phyloP scores from a whole-genome alignment of 2,888 invertebrate genomes.

The Lamellibrachia satsuma region DNA sequence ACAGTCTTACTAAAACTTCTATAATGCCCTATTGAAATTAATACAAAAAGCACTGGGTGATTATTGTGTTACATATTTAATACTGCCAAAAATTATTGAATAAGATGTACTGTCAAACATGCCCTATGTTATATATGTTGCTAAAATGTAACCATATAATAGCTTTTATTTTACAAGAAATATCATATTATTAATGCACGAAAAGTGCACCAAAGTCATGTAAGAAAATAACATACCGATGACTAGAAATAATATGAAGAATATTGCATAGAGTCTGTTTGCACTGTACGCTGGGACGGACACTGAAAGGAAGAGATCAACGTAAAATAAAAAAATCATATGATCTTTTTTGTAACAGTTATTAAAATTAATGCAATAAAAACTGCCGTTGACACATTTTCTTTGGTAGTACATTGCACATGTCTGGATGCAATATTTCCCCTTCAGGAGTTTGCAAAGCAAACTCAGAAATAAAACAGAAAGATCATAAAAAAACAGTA shows the following conservation, averaged over 20 bases:
- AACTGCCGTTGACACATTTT: no score
- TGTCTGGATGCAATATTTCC: not conserved
- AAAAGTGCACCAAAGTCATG: not conserved
- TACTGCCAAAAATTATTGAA: not conserved
- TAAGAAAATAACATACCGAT: conserved; percentile 53
- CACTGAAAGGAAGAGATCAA: conserved; percentile 48
- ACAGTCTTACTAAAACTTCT: no score
- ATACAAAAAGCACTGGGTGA: not conserved
- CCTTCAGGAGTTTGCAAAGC: not conserved
- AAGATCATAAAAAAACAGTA: not conserved
- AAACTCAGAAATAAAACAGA: not conserved
- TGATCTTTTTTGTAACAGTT: not conserved
- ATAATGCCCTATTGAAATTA: no score
- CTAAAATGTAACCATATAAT: not conserved
- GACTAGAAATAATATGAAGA: conserved; percentile 60
- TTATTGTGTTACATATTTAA: not conserved
- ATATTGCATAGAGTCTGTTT: conserved; percentile 59
- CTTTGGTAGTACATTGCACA: not conserved
- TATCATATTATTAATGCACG: not conserved
- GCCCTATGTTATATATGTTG: no score
- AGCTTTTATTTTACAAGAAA: not conserved
- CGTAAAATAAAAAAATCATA: not conserved
- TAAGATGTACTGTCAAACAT: not conserved
- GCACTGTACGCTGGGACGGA: conserved; percentile 61
- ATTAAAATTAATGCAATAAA: not conserved